A percentile compares a stretch with the other conserved stretches of the same genome.
phyloP scores from a whole-genome alignment of 2,888 invertebrate genomes.

The Volucella bombylans region DNA sequence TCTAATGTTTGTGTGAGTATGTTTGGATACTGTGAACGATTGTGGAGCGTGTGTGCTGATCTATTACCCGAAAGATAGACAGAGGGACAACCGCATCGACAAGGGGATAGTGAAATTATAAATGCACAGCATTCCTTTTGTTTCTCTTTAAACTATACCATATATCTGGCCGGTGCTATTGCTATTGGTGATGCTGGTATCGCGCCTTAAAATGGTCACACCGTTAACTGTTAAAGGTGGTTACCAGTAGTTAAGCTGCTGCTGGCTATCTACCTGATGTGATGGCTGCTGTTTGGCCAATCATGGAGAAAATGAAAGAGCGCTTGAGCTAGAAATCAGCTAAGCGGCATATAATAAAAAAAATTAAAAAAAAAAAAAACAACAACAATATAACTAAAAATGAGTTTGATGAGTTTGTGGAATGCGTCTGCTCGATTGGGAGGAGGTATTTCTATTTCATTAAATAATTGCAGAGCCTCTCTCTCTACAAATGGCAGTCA shows the following conservation, averaged over 20 bases:
- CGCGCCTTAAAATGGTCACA: conserved; percentile 65
- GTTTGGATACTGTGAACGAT: neutral
- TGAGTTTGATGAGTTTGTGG: conserved; percentile 48
- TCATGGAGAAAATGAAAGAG: conserved; percentile 66
- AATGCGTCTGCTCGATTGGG: conserved; percentile 30
- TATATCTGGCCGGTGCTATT: conserved; percentile 43
- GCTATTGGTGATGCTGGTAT: conserved; percentile 21
- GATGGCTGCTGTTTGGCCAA: conserved; percentile 29
- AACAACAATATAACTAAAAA: conserved; percentile 2
- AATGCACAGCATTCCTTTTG: conserved; percentile 73
- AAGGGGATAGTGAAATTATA: conserved; percentile 60
- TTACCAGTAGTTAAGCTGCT: conserved; percentile 49
- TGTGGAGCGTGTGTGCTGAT: conserved; percentile 53
- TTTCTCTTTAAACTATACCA: conserved; percentile 57
- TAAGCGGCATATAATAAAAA: neutral
- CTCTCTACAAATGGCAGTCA: no score
- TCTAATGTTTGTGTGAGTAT: no score
- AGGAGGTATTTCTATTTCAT: conserved; percentile 41
- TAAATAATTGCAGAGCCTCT: conserved; percentile 13
- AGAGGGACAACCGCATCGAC: no score
- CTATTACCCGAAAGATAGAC: conserved; percentile 44
- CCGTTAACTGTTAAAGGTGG: conserved; percentile 71
- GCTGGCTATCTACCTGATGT: neutral
- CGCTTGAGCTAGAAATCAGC: conserved; percentile 23
- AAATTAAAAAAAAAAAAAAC: conserved; percentile 1